Base-by-base conservation (phyloP, 2,797 vertebrate species). In the Chelmon rostratus region DNA sequence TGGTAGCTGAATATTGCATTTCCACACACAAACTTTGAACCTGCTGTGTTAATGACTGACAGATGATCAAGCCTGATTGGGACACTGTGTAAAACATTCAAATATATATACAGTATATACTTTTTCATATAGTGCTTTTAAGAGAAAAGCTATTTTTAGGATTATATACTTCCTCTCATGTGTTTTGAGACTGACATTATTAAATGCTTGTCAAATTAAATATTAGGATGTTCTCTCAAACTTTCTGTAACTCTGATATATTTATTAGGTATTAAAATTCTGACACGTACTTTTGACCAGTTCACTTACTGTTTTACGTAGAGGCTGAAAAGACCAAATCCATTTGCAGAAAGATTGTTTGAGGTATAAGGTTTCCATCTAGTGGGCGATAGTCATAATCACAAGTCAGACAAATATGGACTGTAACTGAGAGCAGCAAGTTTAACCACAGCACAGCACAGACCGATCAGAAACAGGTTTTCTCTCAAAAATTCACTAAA, bases 281-380 rank as follows among this genome's bases (percentile, higher is more conserved):
- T 82, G 73, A 78, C 65, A 69, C 18, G n/a, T n/a, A n/a, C 59
- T 31, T 28, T 70, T 67, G 44, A 23, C 53, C 62, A 23, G 35
- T 59, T 37, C 7, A 6, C 1, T 8, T 21, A 19, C 3, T 47
- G 33, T 54, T 59, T 21, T 11, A 11, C 58, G 18, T 28, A 12
- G 1, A 57, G 4, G 16, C 46, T 70, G 19, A 66, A 13, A 38
- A 68, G 4, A 2, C n/a, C 18, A 18, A 68, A 56, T 28, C 12
- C 0, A 0, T 40, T 4, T 59, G 18, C n/a, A 63, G 38, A 12
- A 63, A 54, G 28, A 31, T 4, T 3, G 9, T 67, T 35, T 79
- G 11, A 78, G 15, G 49, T 67, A 23, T 61, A 73, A 83, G 3
- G 40, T 77, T 91, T 82, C 82, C 91, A 93, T 88, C 93, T 89